These are phyloP conservation scores for Drosophila equinoxialis DNA, from an alignment of 1,140 invertebrate genomes.

Conservation along the genomic window DNA sequence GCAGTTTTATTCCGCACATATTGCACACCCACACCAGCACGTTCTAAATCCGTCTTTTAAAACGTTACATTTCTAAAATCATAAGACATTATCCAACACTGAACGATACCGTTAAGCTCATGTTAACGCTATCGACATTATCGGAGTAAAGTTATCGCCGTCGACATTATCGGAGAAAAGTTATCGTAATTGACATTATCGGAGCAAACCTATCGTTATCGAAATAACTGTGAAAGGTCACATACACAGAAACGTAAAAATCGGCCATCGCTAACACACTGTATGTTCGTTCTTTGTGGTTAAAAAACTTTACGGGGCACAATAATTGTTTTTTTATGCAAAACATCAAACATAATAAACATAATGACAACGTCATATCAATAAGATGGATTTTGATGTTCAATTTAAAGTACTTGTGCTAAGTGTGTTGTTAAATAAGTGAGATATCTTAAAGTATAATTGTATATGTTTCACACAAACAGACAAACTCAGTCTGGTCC, in stretches of 20 bases:
- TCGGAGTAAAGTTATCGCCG: too few relatives aligned
- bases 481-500: constrained; percentile 32
- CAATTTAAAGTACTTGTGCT: constrained; percentile 15
- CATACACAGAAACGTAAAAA: constrained; percentile 7
- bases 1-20: too few relatives aligned
- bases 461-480: constrained; percentile 34
- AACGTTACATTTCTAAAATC: too few relatives aligned
- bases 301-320: constrained; percentile 52
- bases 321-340: constrained; percentile 49
- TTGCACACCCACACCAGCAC: too few relatives aligned
- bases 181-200: too few relatives aligned
- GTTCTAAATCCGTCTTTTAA: too few relatives aligned
- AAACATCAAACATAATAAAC: constrained; percentile 41
- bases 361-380: constrained; percentile 37
- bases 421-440: constrained; percentile 28
- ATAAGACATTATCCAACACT: too few relatives aligned
- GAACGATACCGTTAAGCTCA: too few relatives aligned
- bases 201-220: too few relatives aligned
- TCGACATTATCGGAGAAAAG: too few relatives aligned
- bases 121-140: too few relatives aligned
- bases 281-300: constrained; percentile 54
- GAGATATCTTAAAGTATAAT: constrained; percentile 38
- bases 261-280: constrained; percentile 3
- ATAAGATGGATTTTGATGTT: constrained; percentile 14
- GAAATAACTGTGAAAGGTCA: background rate